These are phyloP conservation scores for Microctonus brassicae DNA, from an alignment of 2,888 invertebrate genomes.

Conservation along the genomic window DNA sequence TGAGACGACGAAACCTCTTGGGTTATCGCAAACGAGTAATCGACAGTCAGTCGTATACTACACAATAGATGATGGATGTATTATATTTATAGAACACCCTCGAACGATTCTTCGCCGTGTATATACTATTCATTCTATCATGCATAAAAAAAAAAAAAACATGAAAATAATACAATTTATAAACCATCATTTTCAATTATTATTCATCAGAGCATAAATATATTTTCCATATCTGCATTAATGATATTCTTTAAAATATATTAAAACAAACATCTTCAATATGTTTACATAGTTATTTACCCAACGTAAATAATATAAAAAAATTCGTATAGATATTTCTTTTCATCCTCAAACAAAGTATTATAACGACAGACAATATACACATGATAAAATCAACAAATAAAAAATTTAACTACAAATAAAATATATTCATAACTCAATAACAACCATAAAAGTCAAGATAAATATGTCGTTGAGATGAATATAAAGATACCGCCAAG, in stretches of 20 bases:
- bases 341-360: neutral
- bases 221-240: neutral
- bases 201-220: neutral
- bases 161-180: neutral
- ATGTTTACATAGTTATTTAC: neutral
- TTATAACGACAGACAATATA: neutral
- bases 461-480: neutral
- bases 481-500: neutral
- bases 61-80: constrained; percentile 15
- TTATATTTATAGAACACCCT: constrained; percentile 4
- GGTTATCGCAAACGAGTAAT: constrained; percentile 32
- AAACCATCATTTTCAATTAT: neutral
- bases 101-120: neutral
- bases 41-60: constrained; percentile 16
- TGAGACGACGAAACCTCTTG: constrained; percentile 29
- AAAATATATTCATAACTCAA: neutral
- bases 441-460: neutral
- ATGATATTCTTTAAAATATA: neutral
- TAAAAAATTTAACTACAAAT: neutral
- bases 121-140: neutral
- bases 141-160: too few relatives aligned
- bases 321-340: too few relatives aligned
- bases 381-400: neutral
- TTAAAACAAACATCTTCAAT: neutral
- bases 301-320: neutral